Percentiles rank a stretch among this genome's conserved stretches.
These are phyloP conservation scores for Coregonus suidteri DNA, from an alignment of 2,797 vertebrate species.

Conservation along the genomic window DNA sequence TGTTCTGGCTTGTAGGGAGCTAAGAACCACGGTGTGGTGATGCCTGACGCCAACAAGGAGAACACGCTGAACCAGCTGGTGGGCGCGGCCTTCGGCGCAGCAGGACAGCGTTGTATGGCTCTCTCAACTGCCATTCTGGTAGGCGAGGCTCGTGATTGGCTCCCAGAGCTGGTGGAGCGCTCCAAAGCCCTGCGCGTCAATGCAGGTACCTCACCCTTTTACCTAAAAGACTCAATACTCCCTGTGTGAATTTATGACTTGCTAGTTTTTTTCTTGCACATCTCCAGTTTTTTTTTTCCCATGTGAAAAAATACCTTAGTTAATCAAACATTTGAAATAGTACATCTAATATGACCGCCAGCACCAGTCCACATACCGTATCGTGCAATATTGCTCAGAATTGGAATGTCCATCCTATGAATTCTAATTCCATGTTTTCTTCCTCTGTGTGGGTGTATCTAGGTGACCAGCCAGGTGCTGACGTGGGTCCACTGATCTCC, in stretches of 20 bases:
- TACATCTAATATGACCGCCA: background rate
- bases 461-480: slow-evolving; percentile 97
- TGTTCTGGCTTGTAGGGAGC: slow-evolving; percentile 82
- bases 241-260: background rate
- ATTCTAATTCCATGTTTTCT: background rate
- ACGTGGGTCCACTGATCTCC: slow-evolving; percentile 93
- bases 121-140: slow-evolving; percentile 94
- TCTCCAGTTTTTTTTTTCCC: background rate
- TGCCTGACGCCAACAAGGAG: slow-evolving; percentile 98
- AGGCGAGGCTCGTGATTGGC: slow-evolving; percentile 89
- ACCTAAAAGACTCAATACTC: background rate
- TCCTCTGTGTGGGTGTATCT: background rate
- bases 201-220: slow-evolving; percentile 79
- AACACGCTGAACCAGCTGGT: slow-evolving; percentile 97
- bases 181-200: slow-evolving; percentile 91
- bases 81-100: slow-evolving; percentile 96
- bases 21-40: slow-evolving; percentile 97
- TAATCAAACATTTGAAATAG: background rate
- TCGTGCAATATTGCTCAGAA: background rate
- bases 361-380: background rate
- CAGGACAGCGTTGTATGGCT: slow-evolving; percentile 97
- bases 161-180: slow-evolving; percentile 92
- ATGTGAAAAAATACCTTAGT: no score
- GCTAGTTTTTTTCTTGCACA: background rate
- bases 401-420: background rate